Base-by-base conservation (phyloP, 1,140 invertebrate genomes). In the Lysiphlebus fabarum region DNA sequence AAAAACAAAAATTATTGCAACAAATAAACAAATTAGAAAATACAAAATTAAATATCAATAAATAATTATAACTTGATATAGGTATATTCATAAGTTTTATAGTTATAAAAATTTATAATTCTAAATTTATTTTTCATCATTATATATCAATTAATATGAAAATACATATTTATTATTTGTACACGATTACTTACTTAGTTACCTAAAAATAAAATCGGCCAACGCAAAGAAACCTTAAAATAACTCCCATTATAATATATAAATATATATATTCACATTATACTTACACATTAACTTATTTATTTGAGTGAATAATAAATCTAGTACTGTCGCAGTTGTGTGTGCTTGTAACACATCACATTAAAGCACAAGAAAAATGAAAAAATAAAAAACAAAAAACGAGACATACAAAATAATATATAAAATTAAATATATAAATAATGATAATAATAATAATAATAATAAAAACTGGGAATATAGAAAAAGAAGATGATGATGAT, bases 181-280 rank as follows among this genome's bases (percentile, higher is more conserved):
- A 26, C 17, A 26, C 17, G 17, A 26, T 26, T 26, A 26, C 17
- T 26, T 26, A 26, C 17, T 26, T 26, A 26, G 17, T 36, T 9
- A 44, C 61, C 71, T 71, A 67, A 75, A 75, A 75, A 76, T 76
- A 76, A 73, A 70, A 70, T 68, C 68, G 72, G 68, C 73, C 69
- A 72, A 69, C 72, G 70, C 71, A 70, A 56, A 53, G 62, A 59
- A 36, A 47, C 34, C 14, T 41, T 43, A 26, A 26, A 26, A 26
- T 26, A 26, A 26, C 17, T 2, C 17, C 17, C 17, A 26, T 2
- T 26, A 26, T 26, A 26, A 26, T 26, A 26, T 26, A 26, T 26
- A 26, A 26, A 26, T 26, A 26, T 26, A 26, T 2, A 26, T 26
- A 26, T 26, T 26, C 17, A 26, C 17, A 26, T 26, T 26, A n/a